phyloP scores from a whole-genome alignment of 2,113 vertebrate genomes.

The Cygnus atratus region DNA sequence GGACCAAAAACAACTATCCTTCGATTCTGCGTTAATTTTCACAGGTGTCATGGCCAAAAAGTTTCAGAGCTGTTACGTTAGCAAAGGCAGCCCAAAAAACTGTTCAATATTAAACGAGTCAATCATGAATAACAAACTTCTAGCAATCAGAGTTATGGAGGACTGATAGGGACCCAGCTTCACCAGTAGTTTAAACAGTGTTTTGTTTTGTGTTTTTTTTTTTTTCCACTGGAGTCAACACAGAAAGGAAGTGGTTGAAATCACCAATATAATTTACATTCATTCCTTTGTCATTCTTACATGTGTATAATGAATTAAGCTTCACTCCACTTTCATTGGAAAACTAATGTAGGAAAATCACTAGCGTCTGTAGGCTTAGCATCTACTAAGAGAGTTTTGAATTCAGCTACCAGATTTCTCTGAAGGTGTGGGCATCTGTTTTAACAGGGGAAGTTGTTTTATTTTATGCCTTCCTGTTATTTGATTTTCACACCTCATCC shows the following conservation, averaged over 20 bases:
- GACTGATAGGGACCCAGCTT: background rate
- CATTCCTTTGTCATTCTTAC: background rate
- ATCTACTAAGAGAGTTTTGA: background rate
- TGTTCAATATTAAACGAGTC: background rate
- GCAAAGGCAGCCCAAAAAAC: background rate
- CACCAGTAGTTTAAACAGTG: background rate
- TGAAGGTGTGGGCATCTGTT: background rate
- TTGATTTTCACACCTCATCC: background rate
- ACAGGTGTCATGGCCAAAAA: background rate
- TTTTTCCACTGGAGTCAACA: background rate
- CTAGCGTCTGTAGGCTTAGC: background rate
- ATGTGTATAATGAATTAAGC: background rate
- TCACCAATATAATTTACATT: background rate
- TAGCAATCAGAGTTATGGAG: background rate
- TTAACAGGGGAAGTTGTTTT: background rate
- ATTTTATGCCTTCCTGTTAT: background rate
- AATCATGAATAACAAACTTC: background rate
- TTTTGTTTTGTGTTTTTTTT: no score
- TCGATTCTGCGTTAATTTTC: background rate
- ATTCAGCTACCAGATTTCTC: background rate
- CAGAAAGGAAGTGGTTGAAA: background rate
- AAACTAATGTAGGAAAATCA: background rate
- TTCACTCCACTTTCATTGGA: background rate
- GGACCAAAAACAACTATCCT: background rate
- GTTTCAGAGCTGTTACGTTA: background rate